phyloP scores from a whole-genome alignment of 2,888 invertebrate species.

The Lithodes maja region DNA sequence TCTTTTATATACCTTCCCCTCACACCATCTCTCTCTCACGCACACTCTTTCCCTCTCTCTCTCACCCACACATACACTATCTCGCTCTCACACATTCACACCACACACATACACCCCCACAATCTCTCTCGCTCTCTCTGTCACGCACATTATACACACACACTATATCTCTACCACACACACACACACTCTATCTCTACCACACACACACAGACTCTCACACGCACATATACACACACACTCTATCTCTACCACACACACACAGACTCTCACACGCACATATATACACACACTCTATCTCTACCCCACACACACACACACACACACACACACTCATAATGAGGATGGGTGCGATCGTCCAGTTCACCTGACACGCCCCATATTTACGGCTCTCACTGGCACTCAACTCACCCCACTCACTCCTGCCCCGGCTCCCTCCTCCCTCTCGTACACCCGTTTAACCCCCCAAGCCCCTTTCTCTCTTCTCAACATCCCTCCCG shows the following conservation, averaged over 20 bases:
- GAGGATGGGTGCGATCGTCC: too few species aligned
- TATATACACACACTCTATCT: too few species aligned
- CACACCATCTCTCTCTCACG: conserved; percentile 2
- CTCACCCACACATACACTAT: not conserved
- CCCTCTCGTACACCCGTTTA: not conserved
- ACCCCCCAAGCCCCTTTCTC: too few species aligned
- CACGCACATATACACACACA: too few species aligned
- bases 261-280: too few species aligned
- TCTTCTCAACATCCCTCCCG: too few species aligned
- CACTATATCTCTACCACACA: not conserved
- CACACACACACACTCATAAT: too few species aligned
- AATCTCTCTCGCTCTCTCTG: conserved; percentile 27
- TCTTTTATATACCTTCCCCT: not conserved
- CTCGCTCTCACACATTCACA: not conserved
- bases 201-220: not conserved
- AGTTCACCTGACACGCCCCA: too few species aligned
- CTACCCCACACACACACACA: too few species aligned
- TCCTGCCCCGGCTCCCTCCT: not conserved
- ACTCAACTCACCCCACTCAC: too few species aligned
- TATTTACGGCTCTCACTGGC: too few species aligned
- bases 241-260: not conserved
- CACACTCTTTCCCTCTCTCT: conserved; percentile 1
- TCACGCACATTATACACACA: not conserved
- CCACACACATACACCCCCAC: not conserved
- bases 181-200: not conserved